Evolutionary conservation across 2,113 vertebrate genomes (phyloP).

Genomic region (Neodon shergylaensis): DNA sequence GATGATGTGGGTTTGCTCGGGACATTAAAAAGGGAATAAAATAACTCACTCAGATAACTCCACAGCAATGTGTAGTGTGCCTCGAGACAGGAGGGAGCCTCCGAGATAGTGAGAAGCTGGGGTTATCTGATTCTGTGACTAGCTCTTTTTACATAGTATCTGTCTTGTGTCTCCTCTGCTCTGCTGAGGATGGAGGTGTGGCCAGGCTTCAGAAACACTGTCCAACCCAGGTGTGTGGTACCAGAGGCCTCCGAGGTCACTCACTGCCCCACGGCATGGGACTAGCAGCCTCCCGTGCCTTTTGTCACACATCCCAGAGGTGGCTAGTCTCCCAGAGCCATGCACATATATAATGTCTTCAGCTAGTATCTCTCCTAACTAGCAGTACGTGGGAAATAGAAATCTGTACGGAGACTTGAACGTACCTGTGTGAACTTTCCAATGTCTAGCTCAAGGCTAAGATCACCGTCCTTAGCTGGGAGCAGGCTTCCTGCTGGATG

Average conservation of each 20-base stretch:
- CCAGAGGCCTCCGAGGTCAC: background rate
- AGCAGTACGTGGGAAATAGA: no score
- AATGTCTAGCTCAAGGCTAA: background rate
- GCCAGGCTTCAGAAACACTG: background rate
- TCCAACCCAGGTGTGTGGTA: background rate
- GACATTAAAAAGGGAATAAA: constrained; percentile 79
- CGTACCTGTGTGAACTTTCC: no score
- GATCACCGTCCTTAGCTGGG: accelerated
- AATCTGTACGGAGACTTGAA: background rate
- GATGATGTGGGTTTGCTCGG: constrained; percentile 73
- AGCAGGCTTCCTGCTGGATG: background rate
- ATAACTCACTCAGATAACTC: constrained; percentile 81
- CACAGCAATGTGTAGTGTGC: background rate
- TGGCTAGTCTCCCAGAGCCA: background rate
- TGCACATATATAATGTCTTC: background rate
- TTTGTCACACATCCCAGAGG: background rate
- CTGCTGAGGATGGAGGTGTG: background rate
- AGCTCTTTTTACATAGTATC: background rate
- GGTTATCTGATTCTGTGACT: background rate
- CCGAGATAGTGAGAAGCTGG: background rate
- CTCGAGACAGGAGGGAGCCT: background rate
- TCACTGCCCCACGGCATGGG: no score
- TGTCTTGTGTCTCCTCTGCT: no score
- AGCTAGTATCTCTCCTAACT: background rate
- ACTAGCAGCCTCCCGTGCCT: background rate